A percentile compares a stretch with the other conserved stretches of the same genome.
These are phyloP conservation scores for Sialia sialis DNA, from an alignment of 2,113 vertebrate species.

Conservation along the genomic window DNA sequence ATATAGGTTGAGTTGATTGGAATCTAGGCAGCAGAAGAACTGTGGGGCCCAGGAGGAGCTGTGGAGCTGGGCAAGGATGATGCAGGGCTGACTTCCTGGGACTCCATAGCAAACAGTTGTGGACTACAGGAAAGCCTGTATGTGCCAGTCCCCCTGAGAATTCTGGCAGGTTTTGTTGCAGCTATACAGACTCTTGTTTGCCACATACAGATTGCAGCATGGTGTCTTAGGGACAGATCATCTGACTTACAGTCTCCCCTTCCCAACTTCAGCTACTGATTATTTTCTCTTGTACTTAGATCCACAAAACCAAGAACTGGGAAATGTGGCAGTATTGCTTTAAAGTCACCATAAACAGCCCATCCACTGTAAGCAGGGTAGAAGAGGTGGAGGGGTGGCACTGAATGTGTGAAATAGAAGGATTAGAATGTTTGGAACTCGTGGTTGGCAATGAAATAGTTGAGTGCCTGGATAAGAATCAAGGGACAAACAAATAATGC, in stretches of 20 bases:
- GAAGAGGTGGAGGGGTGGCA: neutral
- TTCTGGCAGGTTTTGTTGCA: neutral
- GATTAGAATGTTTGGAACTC: neutral
- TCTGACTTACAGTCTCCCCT: neutral
- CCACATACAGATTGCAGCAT: neutral
- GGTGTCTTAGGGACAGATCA: neutral
- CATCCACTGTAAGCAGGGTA: neutral
- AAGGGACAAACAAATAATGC: neutral
- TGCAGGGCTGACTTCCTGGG: neutral
- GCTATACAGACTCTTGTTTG: neutral
- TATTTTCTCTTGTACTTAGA: neutral
- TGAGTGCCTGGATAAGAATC: neutral
- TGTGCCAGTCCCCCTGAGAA: neutral
- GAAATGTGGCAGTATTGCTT: neutral
- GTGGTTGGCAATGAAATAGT: neutral
- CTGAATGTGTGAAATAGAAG: neutral
- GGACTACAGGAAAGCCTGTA: neutral
- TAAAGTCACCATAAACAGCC: neutral
- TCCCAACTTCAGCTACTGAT: neutral
- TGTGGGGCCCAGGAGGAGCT: accelerated
- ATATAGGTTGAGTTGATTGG: neutral
- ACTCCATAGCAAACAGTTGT: neutral
- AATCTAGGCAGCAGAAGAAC: neutral
- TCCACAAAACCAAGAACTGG: neutral
- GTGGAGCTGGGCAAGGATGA: accelerated